Conservation (phyloP, 2,888 invertebrate genomes). For the Mesochorus sp. region DNA sequence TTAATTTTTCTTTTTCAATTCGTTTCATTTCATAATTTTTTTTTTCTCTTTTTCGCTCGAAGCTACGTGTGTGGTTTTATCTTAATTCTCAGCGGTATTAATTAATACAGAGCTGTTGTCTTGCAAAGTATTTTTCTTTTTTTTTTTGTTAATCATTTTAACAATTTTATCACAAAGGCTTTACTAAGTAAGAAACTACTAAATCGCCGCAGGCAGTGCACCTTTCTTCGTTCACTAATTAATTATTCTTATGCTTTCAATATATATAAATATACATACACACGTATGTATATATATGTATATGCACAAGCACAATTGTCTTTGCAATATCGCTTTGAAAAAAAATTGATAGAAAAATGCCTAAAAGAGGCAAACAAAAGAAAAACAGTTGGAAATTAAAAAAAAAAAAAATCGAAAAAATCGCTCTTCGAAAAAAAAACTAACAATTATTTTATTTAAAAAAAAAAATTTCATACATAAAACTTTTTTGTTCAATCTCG, state of each 20-base stretch:
- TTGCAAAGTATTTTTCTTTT: background rate
- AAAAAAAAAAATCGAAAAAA: background rate
- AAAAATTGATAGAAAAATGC: background rate
- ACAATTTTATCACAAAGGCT: background rate
- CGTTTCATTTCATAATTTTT: background rate
- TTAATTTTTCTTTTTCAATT: background rate
- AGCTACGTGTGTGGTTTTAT: background rate
- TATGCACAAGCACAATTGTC: no score
- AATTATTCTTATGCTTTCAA: conserved; percentile 78
- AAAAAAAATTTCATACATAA: no score
- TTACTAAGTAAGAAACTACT: conserved; percentile 26
- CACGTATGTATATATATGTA: conserved; percentile 17
- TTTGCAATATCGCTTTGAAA: conserved; percentile 10
- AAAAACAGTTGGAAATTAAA: background rate
- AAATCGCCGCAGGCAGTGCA: conserved; percentile 66
- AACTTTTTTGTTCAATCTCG: no score
- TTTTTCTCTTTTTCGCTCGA: background rate
- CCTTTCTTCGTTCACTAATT: conserved; percentile 71
- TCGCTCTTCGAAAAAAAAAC: background rate
- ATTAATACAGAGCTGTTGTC: conserved; percentile 28
- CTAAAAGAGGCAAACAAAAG: conserved; percentile 6
- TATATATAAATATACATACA: conserved; percentile 63
- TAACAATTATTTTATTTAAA: background rate
- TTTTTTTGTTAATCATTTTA: background rate
- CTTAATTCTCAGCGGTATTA: conserved; percentile 6